Conservation (phyloP, 2,888 invertebrate species). For the Perdita meconis region DNA sequence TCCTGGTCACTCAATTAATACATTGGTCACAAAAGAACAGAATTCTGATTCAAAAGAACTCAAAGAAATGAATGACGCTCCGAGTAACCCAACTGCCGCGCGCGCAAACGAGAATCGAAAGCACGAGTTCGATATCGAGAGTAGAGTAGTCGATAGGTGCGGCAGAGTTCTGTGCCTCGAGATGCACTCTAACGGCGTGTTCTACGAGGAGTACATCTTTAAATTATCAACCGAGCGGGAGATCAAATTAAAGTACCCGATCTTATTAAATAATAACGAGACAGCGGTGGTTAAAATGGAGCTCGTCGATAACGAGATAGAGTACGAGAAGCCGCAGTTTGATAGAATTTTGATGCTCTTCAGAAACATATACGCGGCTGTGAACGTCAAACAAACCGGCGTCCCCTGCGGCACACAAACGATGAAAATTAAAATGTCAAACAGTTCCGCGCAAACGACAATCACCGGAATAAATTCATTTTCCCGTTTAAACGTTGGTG, state of each 20-base stretch:
- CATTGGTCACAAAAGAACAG: neutral
- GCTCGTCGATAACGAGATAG: slow-evolving; percentile 68
- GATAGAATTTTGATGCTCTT: slow-evolving; percentile 69
- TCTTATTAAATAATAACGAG: slow-evolving; percentile 1
- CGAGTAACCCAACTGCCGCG: neutral
- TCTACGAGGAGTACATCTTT: slow-evolving; percentile 72
- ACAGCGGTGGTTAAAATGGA: slow-evolving; percentile 60
- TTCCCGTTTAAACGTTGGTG: slow-evolving; percentile 68
- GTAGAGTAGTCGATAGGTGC: slow-evolving; percentile 1
- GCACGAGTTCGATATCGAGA: slow-evolving; percentile 11
- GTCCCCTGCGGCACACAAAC: slow-evolving; percentile 73
- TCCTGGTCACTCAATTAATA: neutral
- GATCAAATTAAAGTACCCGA: slow-evolving; percentile 67
- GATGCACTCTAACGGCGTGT: slow-evolving; percentile 72
- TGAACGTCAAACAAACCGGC: slow-evolving; percentile 65
- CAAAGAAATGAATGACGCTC: neutral
- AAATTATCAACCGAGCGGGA: slow-evolving; percentile 61
- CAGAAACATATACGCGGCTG: slow-evolving; percentile 60
- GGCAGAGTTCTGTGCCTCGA: slow-evolving; percentile 60
- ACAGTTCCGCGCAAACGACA: slow-evolving; percentile 69
- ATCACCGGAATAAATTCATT: slow-evolving; percentile 64
- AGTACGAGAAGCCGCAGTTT: slow-evolving; percentile 63
- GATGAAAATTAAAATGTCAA: slow-evolving; percentile 50
- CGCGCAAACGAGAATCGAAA: slow-evolving; percentile 9
- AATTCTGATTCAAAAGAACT: neutral